phyloP scores from a whole-genome alignment of 2,797 vertebrate species.

The Gephyroberyx darwinii region DNA sequence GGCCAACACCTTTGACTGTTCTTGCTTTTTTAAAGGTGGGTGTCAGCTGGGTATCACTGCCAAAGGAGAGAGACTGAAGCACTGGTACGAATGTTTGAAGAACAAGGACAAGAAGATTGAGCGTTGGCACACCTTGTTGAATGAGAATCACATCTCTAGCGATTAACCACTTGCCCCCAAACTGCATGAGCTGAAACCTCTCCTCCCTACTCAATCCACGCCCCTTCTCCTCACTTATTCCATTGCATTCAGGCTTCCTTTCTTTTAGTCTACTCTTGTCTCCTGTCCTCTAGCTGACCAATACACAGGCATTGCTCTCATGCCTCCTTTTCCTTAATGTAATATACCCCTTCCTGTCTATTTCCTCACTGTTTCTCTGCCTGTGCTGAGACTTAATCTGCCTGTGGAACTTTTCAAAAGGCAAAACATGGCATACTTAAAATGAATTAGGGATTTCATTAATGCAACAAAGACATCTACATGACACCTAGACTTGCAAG shows the following conservation, averaged over 20 bases:
- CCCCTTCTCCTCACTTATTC: constrained; percentile 33
- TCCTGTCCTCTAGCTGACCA: constrained; percentile 30
- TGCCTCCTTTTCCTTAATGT: constrained; percentile 21
- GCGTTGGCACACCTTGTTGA: constrained; percentile 95
- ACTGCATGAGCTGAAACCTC: constrained; percentile 69
- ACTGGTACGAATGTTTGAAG: constrained; percentile 98
- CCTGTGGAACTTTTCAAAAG: constrained; percentile 31
- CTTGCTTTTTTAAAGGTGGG: constrained; percentile 81
- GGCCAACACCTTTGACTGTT: neutral
- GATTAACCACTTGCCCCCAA: constrained; percentile 82
- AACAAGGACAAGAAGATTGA: constrained; percentile 99
- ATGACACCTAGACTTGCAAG: constrained; percentile 24
- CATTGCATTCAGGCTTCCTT: constrained; percentile 13
- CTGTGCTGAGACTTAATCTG: constrained; percentile 64
- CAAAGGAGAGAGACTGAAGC: constrained; percentile 95
- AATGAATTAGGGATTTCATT: constrained; percentile 51
- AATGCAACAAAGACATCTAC: constrained; percentile 12
- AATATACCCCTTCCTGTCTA: constrained; percentile 35
- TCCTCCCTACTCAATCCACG: constrained; percentile 46
- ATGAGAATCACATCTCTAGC: constrained; percentile 89
- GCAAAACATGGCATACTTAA: constrained; percentile 43
- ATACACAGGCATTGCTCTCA: constrained; percentile 37
- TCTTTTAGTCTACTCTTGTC: constrained; percentile 28
- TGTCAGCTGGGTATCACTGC: constrained; percentile 96
- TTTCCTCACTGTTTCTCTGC: constrained; percentile 51